Percentiles rank a stretch among this genome's conserved stretches.
Evolutionary conservation across 2,797 vertebrate species (phyloP).

Genomic region (Anas georgica): DNA sequence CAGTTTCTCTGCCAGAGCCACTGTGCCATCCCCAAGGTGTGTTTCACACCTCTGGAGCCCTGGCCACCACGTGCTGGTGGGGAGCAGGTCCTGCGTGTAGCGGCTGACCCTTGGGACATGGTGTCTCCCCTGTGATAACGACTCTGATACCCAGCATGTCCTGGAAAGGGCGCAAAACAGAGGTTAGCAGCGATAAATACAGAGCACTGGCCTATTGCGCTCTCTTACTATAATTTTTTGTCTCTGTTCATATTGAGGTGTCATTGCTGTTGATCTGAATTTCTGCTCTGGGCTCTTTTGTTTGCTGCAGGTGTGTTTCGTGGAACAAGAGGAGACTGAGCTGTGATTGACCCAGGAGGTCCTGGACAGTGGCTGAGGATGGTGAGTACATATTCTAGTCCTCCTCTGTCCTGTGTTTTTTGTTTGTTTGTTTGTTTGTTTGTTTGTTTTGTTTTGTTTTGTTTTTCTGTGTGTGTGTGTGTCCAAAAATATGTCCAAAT

Average conservation of each 20-base stretch:
- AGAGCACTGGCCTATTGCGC: neutral
- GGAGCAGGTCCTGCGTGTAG: neutral
- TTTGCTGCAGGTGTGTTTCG: constrained; percentile 31
- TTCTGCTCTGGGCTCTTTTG: neutral
- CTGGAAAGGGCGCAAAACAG: neutral
- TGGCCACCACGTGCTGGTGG: neutral
- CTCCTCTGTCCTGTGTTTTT: neutral
- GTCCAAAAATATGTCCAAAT: neutral
- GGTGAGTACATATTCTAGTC: constrained; percentile 27
- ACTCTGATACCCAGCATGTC: neutral
- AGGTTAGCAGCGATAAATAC: neutral
- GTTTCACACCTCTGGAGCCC: neutral
- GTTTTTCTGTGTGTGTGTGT: neutral
- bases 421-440: neutral
- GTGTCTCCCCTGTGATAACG: neutral
- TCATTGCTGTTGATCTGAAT: neutral
- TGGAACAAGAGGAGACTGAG: neutral
- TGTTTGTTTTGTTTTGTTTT: neutral
- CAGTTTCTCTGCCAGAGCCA: neutral
- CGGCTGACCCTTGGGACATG: neutral
- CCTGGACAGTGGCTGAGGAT: constrained; percentile 18
- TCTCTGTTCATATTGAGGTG: neutral
- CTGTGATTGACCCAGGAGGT: neutral
- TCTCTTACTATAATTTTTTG: neutral
- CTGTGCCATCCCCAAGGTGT: rapidly evolving